Evolutionary conservation across 2,888 invertebrate genomes (phyloP), one percentile per base, ranked within the genome.

Genomic region (Tachystola acroxantha): DNA sequence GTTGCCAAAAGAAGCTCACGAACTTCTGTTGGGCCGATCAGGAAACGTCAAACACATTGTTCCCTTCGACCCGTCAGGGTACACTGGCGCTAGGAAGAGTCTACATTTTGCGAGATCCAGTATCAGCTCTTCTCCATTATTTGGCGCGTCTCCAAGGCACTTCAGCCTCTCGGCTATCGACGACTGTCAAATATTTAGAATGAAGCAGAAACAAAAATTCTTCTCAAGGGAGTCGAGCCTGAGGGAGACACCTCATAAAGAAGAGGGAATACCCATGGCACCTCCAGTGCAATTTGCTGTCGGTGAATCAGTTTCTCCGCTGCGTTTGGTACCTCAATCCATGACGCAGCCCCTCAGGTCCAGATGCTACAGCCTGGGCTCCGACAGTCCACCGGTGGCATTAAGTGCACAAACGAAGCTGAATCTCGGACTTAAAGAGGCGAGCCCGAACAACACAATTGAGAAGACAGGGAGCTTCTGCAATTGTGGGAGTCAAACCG

Each of bases 1-100:
- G 89, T 73, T 96, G 34, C 96, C 96, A 0, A 93, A 93, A 62
- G 96, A 97, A 82, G 96, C 96, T 0, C 93, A 94, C 58, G 91
- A 92, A 48, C 87, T 94, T 22, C 75, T 94, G 1, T 81, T 93
- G 1, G 93, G 93, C 11, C 90, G 91, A 55, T 93, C 93, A 26
- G 92, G 90, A 37, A 93, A 93, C 58, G 93, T 94, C 6, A 93
- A 93, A 74, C 93, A 93, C 40, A 89, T 90, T 47, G 92, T 93
- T 48, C 94, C 94, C 39, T 94, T 94, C 61, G 91, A 92, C 64
- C 94, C 94, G 0, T 81, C 88, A 25, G 86, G 88, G 25, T 90
- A 88, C 46, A 79, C 85, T 0, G 85, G 85, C 34, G 87, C 86
- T n/a, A 78, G 88, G 48, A 88, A 85, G 48, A 86, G 86, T 49